Conservation (phyloP, 2,113 vertebrate species). For the Cromileptes altivelis region DNA sequence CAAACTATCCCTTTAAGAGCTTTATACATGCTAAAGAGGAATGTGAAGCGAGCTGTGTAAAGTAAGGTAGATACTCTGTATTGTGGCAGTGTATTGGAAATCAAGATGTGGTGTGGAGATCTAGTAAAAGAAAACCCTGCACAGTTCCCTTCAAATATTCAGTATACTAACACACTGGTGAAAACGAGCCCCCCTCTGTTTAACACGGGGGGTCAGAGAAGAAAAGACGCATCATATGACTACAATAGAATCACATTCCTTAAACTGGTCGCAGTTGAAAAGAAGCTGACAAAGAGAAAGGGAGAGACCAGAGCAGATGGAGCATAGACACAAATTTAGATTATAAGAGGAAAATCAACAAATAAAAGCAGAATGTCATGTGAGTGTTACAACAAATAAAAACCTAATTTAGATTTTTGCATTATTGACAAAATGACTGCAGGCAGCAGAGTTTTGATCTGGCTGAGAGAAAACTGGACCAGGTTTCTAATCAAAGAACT, state of each 20-base stretch:
- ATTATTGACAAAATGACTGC: neutral
- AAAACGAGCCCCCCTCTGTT: slow-evolving; percentile 6
- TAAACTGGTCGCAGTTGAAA: slow-evolving; percentile 25
- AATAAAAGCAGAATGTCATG: neutral
- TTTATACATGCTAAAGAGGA: neutral
- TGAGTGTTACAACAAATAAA: neutral
- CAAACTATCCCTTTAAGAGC: neutral
- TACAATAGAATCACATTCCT: slow-evolving; percentile 67
- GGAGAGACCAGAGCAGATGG: neutral
- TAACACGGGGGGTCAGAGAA: slow-evolving; percentile 31
- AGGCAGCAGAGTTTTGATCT: neutral
- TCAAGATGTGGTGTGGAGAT: neutral
- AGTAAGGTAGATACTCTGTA: no score
- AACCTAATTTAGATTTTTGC: neutral
- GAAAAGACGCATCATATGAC: slow-evolving; percentile 63
- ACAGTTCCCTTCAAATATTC: slow-evolving; percentile 13
- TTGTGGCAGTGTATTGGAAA: neutral
- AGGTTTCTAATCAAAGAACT: neutral
- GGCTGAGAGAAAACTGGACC: neutral
- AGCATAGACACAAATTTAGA: neutral
- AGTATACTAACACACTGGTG: neutral
- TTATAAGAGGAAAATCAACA: neutral
- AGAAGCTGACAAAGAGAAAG: slow-evolving; percentile 6
- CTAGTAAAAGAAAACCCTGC: slow-evolving; percentile 11
- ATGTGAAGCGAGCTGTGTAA: neutral